phyloP scores from a whole-genome alignment of 2,113 vertebrate species.

The Anolis carolinensis region DNA sequence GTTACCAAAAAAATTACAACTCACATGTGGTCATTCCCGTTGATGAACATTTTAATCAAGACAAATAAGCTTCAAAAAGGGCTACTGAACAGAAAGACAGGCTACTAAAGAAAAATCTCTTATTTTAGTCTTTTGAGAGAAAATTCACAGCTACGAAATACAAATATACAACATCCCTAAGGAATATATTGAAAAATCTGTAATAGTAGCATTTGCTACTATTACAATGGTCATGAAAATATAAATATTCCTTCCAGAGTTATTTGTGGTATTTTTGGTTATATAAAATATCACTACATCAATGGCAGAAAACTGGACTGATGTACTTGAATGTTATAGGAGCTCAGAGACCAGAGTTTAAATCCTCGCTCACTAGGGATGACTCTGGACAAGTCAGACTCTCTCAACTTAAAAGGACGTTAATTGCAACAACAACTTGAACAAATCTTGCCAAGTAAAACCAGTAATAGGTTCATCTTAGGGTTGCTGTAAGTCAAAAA shows the following conservation, averaged over 20 bases:
- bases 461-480: too few species aligned
- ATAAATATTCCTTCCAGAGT: not conserved
- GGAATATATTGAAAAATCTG: not conserved
- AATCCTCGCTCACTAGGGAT: too few species aligned
- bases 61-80: slow-evolving; percentile 1
- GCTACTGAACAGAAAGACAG: not conserved
- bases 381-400: too few species aligned
- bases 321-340: too few species aligned
- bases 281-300: too few species aligned
- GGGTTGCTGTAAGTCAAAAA: too few species aligned
- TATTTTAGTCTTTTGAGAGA: too few species aligned
- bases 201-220: not conserved
- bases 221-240: slow-evolving; percentile 9
- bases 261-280: not conserved
- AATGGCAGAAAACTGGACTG: too few species aligned
- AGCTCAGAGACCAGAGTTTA: too few species aligned
- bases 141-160: slow-evolving; percentile 19
- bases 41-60: not conserved
- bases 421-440: too few species aligned
- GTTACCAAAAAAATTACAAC: slow-evolving; percentile 56
- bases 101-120: not conserved
- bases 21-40: not conserved
- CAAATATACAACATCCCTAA: rapidly evolving
- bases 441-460: too few species aligned
- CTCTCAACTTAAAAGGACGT: too few species aligned